A percentile compares a stretch with the other conserved stretches of the same genome.
phyloP scores from a whole-genome alignment of 2,797 vertebrate species.

The Leptatherina wallacei region DNA sequence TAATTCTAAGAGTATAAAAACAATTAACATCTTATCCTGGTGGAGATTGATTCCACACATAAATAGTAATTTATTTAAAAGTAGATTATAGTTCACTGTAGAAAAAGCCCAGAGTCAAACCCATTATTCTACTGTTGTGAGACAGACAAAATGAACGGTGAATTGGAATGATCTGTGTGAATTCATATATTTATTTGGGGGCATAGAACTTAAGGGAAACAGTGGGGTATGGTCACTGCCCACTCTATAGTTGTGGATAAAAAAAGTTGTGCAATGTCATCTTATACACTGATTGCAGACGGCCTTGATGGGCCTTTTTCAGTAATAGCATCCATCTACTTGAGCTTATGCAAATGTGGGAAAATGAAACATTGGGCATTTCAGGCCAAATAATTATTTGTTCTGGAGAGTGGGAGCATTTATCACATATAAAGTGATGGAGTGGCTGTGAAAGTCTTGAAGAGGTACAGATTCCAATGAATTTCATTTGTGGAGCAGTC shows the following conservation, averaged over 20 bases:
- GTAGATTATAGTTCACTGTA: slow-evolving; percentile 30
- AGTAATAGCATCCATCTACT: slow-evolving; percentile 61
- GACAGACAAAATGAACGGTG: slow-evolving; percentile 3
- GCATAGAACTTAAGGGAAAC: not conserved
- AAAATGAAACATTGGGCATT: slow-evolving; percentile 69
- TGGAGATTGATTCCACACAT: slow-evolving; percentile 26
- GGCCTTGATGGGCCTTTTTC: slow-evolving; percentile 50
- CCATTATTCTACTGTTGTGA: slow-evolving; percentile 29
- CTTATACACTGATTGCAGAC: slow-evolving; percentile 21
- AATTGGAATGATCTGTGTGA: not conserved
- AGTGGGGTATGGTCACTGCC: slow-evolving; percentile 11
- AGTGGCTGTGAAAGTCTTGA: slow-evolving; percentile 64
- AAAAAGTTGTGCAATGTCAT: slow-evolving; percentile 43
- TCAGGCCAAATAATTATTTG: slow-evolving; percentile 65
- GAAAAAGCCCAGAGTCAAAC: slow-evolving; percentile 30
- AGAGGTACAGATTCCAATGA: slow-evolving; percentile 70
- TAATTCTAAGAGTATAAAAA: slow-evolving; percentile 23
- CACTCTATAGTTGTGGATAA: slow-evolving; percentile 13
- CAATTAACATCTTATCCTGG: slow-evolving; percentile 8
- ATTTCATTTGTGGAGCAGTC: slow-evolving; percentile 70
- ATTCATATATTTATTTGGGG: slow-evolving; percentile 6
- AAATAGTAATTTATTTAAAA: slow-evolving; percentile 23
- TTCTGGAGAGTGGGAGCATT: slow-evolving; percentile 62
- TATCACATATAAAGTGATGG: slow-evolving; percentile 67
- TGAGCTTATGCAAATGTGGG: slow-evolving; percentile 70